Evolutionary conservation across 2,888 invertebrate species (phyloP), one percentile per base, ranked within the genome.

Genomic region (Dendrolimus houi): DNA sequence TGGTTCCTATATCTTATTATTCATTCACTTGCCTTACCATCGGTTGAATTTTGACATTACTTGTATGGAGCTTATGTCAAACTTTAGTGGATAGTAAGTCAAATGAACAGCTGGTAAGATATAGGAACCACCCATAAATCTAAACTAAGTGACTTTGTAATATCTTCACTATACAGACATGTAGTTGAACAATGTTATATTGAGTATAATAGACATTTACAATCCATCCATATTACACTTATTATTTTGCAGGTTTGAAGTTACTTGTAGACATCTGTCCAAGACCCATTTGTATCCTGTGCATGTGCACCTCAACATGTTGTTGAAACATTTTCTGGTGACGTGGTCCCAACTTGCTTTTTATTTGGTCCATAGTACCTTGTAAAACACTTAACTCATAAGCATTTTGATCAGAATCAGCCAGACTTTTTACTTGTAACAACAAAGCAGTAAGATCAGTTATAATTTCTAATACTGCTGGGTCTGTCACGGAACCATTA

Each of bases 311-410:
- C 83, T 98, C 98, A 8, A 99, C 96, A 79, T 94, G 94, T 81
- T 96, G 96, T 83, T 97, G 95, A 84, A 97, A 97, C 54, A 94
- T 90, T 67, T 93, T 93, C 68, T 95, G 93, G 85, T 97, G 97
- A 54, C 92, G 91, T 2, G 94, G 93, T 67, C 94, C 94, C 58
- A 98, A 83, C 72, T 95, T 95, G 60, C 94, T 92, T 82, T 96
- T 96, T 56, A 98, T 96, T 76, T 97, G 96, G 71, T 96, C 95
- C 91, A 98, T 95, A 53, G 98, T 97, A 17, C 97, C 98, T 85
- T 97, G 96, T 54, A 98, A 88, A 17, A 97, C 96, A 81, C 96
- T 95, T 57, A 98, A 91, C 77, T 98, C 98, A 83, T 97, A 97
- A 2, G 97, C 96, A 82, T 96, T 98, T 77, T 96, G 94, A 75